Evolutionary conservation across 1,140 invertebrate species (phyloP).

Genomic region (Eumaeus atala): DNA sequence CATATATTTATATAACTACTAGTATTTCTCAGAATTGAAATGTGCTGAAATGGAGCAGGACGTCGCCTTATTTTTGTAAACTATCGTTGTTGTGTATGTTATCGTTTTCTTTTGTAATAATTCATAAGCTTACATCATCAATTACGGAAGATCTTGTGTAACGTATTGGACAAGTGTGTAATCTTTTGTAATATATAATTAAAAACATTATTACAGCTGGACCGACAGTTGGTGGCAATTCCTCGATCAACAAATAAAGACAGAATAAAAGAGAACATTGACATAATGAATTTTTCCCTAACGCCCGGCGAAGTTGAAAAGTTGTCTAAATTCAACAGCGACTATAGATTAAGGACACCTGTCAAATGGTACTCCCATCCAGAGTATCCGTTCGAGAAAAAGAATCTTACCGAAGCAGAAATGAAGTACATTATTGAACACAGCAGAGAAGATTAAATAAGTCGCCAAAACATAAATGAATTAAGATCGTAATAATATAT

Average conservation of each 20-base stretch:
- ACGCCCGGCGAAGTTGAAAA: conserved; percentile 38
- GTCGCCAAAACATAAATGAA: background rate
- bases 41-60: too few relatives aligned
- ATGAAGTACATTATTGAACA: conserved; percentile 43
- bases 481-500: background rate
- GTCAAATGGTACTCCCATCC: conserved; percentile 52
- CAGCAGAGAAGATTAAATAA: conserved; percentile 41
- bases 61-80: too few relatives aligned
- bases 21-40: too few relatives aligned
- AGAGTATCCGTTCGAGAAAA: conserved; percentile 49
- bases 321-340: conserved; percentile 42
- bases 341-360: conserved; percentile 45
- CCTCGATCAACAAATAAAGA: conserved; percentile 46
- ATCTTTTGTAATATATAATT: background rate
- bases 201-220: conserved; percentile 32
- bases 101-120: too few relatives aligned
- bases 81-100: too few relatives aligned
- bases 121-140: too few relatives aligned
- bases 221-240: conserved; percentile 42
- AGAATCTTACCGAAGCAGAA: conserved; percentile 37
- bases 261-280: conserved; percentile 46
- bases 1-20: too few relatives aligned
- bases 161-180: background rate
- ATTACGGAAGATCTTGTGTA: too few relatives aligned
- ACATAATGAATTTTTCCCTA: conserved; percentile 47